A percentile compares a stretch with the other conserved stretches of the same genome.
Evolutionary conservation across 2,888 invertebrate species (phyloP).

Genomic region (Neria commutata): DNA sequence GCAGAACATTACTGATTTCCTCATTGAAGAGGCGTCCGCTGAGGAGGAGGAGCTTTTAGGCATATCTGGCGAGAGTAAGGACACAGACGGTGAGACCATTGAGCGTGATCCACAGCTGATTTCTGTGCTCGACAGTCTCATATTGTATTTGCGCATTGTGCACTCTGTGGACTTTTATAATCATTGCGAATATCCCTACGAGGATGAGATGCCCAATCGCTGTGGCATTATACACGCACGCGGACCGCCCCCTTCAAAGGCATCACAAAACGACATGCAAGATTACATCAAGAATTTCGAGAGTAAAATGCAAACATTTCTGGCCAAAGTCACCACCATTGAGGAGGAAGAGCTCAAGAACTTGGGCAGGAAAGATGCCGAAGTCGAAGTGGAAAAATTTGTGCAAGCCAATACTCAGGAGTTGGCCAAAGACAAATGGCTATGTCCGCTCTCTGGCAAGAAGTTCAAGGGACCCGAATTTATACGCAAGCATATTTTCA

Average conservation of each 20-base stretch:
- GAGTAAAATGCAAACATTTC: slow-evolving; percentile 86
- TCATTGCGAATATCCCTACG: slow-evolving; percentile 98
- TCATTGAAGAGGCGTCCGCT: slow-evolving; percentile 97
- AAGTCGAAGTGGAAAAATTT: slow-evolving; percentile 81
- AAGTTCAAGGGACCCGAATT: slow-evolving; percentile 99
- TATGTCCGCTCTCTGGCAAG: slow-evolving; percentile 97
- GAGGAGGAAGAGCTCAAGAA: slow-evolving; percentile 83
- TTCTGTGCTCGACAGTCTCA: slow-evolving; percentile 77
- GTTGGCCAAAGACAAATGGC: slow-evolving; percentile 96
- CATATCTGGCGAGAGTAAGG: slow-evolving; percentile 63
- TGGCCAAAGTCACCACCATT: slow-evolving; percentile 76
- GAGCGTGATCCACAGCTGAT: slow-evolving; percentile 76
- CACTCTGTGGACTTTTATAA: slow-evolving; percentile 99
- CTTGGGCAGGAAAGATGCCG: slow-evolving; percentile 79
- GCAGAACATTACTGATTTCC: slow-evolving; percentile 95
- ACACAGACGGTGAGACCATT: slow-evolving; percentile 64
- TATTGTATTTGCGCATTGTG: slow-evolving; percentile 93
- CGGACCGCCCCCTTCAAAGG: slow-evolving; percentile 83
- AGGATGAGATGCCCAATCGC: slow-evolving; percentile 99
- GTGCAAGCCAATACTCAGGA: slow-evolving; percentile 96
- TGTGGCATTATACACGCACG: slow-evolving; percentile 98
- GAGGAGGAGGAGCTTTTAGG: slow-evolving; percentile 94
- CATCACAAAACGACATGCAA: slow-evolving; percentile 66
- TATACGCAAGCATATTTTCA: slow-evolving; percentile 96
- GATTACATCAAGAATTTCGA: slow-evolving; percentile 84